Evolutionary conservation across 2,113 vertebrate genomes (phyloP), one percentile per base, ranked within the genome.

Genomic region (Odontesthes bonariensis): DNA sequence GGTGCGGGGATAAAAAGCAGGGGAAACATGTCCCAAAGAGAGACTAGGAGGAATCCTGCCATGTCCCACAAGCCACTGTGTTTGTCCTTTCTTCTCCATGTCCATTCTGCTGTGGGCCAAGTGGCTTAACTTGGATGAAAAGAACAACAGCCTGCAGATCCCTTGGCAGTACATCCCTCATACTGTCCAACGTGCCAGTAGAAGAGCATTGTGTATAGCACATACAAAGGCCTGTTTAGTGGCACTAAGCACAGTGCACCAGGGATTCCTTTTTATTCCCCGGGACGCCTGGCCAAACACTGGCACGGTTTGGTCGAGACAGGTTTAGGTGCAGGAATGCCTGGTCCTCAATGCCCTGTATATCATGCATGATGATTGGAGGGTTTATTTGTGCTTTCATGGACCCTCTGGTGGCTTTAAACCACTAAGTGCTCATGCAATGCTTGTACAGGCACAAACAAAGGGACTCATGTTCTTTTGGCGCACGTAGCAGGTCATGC

Each of bases 81-180:
- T 56, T 84, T 75, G 75, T 77, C 84, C 84, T 90, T 91, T 93
- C 88, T 93, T 90, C 85, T 88, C 71, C 76, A 51, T 85, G 89
- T 93, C 92, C 89, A 89, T 83, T 90, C 85, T 85, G 80, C 83
- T 62, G 79, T 44, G 56, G 90, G 93, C 94, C 93, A 93, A 93
- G 92, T 92, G 92, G 94, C 92, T 95, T 94, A 94, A 92, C 89
- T 85, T 57, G 92, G 91, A 94, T 94, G 91, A 94, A 94, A 92
- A 93, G 91, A 93, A 91, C 92, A 92, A 90, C 86, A 90, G 91
- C 88, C 84, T 85, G 84, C 80, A 86, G 90, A 89, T 90, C 89
- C 89, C 91, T 89, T 89, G 92, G 92, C 91, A 93, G 87, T 86
- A 73, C 80, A 89, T 81, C 79, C 83, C 75, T 88, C 79, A 73